Conservation (phyloP, 2,888 invertebrate species). For the Cyaniris semiargus region DNA sequence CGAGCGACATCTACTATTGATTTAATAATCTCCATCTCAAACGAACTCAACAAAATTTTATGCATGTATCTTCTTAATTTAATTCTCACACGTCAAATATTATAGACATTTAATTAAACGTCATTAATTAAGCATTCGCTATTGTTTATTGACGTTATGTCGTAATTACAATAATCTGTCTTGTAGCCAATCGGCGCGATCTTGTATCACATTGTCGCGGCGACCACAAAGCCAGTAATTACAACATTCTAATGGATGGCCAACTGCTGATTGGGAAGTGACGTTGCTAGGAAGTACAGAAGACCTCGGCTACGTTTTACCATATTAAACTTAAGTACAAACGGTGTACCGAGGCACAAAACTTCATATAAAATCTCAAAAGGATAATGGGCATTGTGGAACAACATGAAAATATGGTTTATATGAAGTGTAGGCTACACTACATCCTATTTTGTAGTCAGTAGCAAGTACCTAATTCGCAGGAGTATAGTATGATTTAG, state of each 20-base stretch:
- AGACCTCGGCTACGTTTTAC: no score
- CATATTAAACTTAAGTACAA: no score
- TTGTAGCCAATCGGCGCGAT: slow-evolving; percentile 16
- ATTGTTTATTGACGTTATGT: neutral
- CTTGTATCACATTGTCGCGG: slow-evolving; percentile 5
- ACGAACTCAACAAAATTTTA: neutral
- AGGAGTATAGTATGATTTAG: no score
- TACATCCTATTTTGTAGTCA: no score
- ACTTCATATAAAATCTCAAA: no score
- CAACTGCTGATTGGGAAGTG: neutral
- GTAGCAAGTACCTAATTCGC: no score
- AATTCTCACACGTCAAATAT: neutral
- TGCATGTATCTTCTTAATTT: neutral
- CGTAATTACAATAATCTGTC: slow-evolving; percentile 20
- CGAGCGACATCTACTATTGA: neutral
- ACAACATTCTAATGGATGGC: slow-evolving; percentile 1
- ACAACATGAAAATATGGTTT: no score
- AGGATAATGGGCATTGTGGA: no score
- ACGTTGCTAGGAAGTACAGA: neutral
- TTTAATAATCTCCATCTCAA: neutral
- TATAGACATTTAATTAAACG: neutral
- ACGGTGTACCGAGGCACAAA: no score
- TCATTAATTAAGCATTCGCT: neutral
- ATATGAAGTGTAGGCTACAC: no score
- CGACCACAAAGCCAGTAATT: slow-evolving; percentile 19